phyloP scores from a whole-genome alignment of 1,140 invertebrate species.

The Monochamus saltuarius region DNA sequence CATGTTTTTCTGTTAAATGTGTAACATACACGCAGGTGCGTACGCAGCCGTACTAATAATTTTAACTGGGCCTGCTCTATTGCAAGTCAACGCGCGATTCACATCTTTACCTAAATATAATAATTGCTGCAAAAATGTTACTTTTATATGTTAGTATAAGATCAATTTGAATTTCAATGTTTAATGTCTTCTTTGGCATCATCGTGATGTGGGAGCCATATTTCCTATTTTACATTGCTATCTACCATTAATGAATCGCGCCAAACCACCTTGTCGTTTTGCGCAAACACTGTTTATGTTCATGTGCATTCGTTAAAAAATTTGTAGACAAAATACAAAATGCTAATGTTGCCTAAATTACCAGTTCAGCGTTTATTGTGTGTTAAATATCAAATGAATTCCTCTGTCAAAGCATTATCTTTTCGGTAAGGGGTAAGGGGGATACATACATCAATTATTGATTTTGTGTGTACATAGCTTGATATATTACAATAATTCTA shows the following conservation, averaged over 20 bases:
- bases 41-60: constrained; percentile 83
- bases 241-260: constrained; percentile 36
- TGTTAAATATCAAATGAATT: constrained; percentile 13
- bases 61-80: constrained; percentile 80
- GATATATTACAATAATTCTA: constrained; percentile 29
- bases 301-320: constrained; percentile 47
- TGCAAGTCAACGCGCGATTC: constrained; percentile 48
- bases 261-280: constrained; percentile 44
- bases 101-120: constrained; percentile 31
- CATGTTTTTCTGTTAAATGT: constrained; percentile 51
- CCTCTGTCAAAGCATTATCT: constrained; percentile 20
- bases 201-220: constrained; percentile 22
- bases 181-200: background rate
- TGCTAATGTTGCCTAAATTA: constrained; percentile 15
- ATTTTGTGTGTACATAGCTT: constrained; percentile 39
- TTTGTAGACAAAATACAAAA: constrained; percentile 29
- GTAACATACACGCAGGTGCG: constrained; percentile 78
- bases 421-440: constrained; percentile 38
- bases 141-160: constrained; percentile 14
- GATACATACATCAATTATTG: constrained; percentile 45
- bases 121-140: constrained; percentile 4
- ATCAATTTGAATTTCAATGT: background rate
- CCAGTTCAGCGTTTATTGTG: constrained; percentile 11
- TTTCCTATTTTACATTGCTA: constrained; percentile 13
- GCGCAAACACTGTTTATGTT: constrained; percentile 44